phyloP scores from a whole-genome alignment of 2,888 invertebrate species.

The Tiliacea aurago region DNA sequence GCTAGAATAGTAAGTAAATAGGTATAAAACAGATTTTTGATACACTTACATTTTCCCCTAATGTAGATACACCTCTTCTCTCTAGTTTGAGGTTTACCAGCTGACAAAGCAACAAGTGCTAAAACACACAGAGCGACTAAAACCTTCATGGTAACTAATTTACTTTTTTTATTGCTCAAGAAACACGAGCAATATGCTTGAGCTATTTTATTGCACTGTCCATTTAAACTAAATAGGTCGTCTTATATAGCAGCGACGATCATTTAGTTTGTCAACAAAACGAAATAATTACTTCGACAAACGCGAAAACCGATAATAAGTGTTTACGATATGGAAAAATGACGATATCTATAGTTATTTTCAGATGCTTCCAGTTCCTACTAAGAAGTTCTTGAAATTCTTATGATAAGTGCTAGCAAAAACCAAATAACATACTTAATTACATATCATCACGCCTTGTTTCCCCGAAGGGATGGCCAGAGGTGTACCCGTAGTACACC shows the following conservation, averaged over 20 bases:
- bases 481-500: too few relatives aligned
- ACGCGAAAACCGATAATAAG: neutral
- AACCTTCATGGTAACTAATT: constrained; percentile 1
- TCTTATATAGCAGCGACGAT: neutral
- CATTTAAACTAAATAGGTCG: neutral
- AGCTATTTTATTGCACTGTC: constrained; percentile 4
- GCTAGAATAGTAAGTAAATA: too few relatives aligned
- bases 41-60: neutral
- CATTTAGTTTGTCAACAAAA: neutral
- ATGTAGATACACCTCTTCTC: neutral
- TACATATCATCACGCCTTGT: too few relatives aligned
- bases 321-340: neutral
- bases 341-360: neutral
- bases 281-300: neutral
- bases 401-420: neutral
- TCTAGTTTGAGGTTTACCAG: neutral
- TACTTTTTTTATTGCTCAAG: neutral
- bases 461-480: too few relatives aligned
- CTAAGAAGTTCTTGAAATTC: neutral
- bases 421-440: too few relatives aligned
- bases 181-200: neutral
- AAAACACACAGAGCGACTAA: constrained; percentile 18
- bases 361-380: neutral
- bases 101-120: neutral
- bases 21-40: neutral